These are phyloP conservation scores for Acanthiza pusilla DNA, from an alignment of 2,797 vertebrate species.

Conservation along the genomic window DNA sequence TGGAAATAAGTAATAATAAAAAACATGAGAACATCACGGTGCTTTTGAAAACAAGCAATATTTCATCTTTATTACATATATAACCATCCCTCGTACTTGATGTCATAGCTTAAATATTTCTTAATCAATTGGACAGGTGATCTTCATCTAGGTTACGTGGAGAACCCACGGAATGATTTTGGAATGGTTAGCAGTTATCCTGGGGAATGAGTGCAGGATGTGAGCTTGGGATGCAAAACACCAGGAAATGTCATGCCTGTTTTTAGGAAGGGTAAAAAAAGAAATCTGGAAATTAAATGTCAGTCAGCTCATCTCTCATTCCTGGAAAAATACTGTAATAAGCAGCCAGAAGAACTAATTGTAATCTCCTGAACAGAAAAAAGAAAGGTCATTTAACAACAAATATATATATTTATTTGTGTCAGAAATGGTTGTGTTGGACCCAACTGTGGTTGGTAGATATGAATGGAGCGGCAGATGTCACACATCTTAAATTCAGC, in stretches of 20 bases:
- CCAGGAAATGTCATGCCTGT: not conserved
- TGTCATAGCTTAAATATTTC: conserved; percentile 22
- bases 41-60: conserved; percentile 47
- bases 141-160: not conserved
- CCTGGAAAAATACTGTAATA: not conserved
- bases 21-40: not conserved
- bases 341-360: not conserved
- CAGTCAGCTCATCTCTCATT: not conserved
- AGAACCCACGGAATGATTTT: not conserved
- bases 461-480: not conserved
- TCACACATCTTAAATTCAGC: not conserved
- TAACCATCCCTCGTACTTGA: not conserved
- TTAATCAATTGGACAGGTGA: conserved; percentile 2
- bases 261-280: not conserved
- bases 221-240: not conserved
- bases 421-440: not conserved
- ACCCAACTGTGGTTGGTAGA: not conserved
- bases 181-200: not conserved
- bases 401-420: not conserved
- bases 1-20: conserved; percentile 43
- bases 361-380: not conserved
- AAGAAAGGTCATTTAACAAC: not conserved
- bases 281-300: conserved; percentile 29
- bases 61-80: conserved; percentile 24
- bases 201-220: not conserved